A percentile compares a stretch with the other conserved stretches of the same genome.
Conservation (phyloP, 1,140 invertebrate species). For the Oppia nitens region DNA sequence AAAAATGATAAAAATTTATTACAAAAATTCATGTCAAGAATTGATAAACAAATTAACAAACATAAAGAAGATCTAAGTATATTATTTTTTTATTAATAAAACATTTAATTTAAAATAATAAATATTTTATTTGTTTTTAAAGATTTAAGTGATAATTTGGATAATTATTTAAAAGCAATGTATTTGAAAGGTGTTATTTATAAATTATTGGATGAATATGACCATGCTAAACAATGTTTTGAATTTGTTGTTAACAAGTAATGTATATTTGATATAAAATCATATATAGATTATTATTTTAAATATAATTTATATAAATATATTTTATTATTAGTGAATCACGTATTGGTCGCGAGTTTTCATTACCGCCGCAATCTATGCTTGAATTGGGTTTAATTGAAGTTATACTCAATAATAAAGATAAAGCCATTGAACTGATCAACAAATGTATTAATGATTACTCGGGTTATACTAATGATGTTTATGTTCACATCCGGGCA, state of each 20-base stretch:
- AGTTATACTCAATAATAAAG: background rate
- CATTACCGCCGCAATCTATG: background rate
- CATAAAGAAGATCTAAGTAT: too few species aligned
- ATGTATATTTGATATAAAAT: background rate
- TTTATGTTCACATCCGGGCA: too few species aligned
- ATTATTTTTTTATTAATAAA: background rate
- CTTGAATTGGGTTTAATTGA: background rate
- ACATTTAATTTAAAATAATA: background rate
- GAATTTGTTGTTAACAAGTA: slow-evolving; percentile 5
- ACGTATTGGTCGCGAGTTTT: too few species aligned
- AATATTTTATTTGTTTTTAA: background rate
- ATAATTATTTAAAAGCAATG: slow-evolving; percentile 8
- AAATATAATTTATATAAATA: background rate
- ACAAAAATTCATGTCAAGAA: too few species aligned
- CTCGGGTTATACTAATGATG: background rate
- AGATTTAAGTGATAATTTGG: background rate
- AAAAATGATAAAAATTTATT: too few species aligned
- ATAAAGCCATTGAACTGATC: background rate
- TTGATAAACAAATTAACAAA: too few species aligned
- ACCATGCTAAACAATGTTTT: slow-evolving; percentile 5
- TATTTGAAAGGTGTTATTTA: slow-evolving; percentile 8
- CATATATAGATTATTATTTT: background rate
- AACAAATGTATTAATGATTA: background rate
- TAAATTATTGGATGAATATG: slow-evolving; percentile 4
- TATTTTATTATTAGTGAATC: background rate